These are phyloP conservation scores for Nothobranchius furzeri DNA, from an alignment of 2,113 vertebrate genomes.

Conservation along the genomic window DNA sequence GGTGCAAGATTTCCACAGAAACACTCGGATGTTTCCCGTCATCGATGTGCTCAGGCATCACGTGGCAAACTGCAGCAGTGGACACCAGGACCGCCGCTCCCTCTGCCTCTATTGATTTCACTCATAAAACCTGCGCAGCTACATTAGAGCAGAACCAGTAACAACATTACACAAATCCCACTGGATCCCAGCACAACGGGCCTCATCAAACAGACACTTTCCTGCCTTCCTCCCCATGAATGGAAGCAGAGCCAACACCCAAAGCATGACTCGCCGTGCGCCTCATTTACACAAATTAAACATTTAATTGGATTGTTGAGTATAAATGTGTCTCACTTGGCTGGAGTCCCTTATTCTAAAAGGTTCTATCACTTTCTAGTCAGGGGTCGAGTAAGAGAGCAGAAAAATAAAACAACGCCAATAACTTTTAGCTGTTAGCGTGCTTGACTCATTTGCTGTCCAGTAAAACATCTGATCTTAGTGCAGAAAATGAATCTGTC, in stretches of 20 bases:
- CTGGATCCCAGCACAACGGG: constrained; percentile 23
- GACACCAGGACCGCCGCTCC: neutral
- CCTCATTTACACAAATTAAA: constrained; percentile 21
- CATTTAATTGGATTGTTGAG: constrained; percentile 1
- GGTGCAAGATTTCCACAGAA: constrained; percentile 44
- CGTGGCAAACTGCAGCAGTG: constrained; percentile 9
- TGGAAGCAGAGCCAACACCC: neutral
- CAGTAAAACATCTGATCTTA: too few relatives aligned
- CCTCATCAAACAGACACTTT: constrained; percentile 25
- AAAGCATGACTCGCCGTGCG: constrained; percentile 1
- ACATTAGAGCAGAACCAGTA: constrained; percentile 44
- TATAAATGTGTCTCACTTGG: neutral
- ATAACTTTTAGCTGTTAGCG: neutral
- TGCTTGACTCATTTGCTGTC: neutral
- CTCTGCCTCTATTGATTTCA: constrained; percentile 59
- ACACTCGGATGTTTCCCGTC: constrained; percentile 57
- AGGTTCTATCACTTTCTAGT: neutral
- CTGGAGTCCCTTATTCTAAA: neutral
- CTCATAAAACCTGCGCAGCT: constrained; percentile 43
- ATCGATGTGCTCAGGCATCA: constrained; percentile 35
- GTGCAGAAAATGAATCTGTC: too few relatives aligned
- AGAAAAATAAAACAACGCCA: neutral
- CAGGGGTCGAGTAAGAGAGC: neutral
- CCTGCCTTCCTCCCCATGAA: neutral
- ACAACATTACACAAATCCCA: constrained; percentile 46